Evolutionary conservation across 2,113 vertebrate genomes (phyloP).

Genomic region (Castor canadensis): DNA sequence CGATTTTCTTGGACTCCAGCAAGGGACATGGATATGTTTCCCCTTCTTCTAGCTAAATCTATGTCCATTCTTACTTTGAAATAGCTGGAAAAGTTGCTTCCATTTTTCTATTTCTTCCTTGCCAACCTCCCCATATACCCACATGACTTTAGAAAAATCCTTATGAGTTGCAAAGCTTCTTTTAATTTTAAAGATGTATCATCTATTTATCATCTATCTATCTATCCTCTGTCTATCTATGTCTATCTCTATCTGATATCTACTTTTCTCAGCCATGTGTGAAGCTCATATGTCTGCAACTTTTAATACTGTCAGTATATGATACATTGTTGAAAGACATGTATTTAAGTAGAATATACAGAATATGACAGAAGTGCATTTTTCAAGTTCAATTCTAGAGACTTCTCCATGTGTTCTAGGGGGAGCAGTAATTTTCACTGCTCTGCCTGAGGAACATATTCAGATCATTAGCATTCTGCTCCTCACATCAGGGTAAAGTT

Average conservation of each 20-base stretch:
- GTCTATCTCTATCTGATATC: background rate
- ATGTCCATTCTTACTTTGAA: background rate
- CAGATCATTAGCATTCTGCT: constrained; percentile 75
- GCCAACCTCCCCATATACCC: background rate
- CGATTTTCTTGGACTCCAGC: background rate
- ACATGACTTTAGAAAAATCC: background rate
- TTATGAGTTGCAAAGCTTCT: background rate
- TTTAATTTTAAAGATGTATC: background rate
- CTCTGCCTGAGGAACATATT: constrained; percentile 65
- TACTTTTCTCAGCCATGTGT: background rate
- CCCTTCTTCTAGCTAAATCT: background rate
- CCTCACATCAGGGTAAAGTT: constrained; percentile 52
- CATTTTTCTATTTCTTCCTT: background rate
- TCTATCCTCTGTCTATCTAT: background rate
- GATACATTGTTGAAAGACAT: background rate
- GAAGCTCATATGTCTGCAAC: background rate
- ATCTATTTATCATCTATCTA: background rate
- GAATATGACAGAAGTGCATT: constrained; percentile 56
- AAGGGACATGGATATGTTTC: background rate
- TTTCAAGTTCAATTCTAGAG: constrained; percentile 71
- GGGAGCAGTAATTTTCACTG: constrained; percentile 70
- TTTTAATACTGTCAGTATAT: background rate
- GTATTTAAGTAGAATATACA: constrained; percentile 61
- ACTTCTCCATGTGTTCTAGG: constrained; percentile 46
- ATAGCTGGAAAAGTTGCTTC: background rate